Evolutionary conservation across 2,888 invertebrate species (phyloP).

Genomic region (Cacoxenus indagator): DNA sequence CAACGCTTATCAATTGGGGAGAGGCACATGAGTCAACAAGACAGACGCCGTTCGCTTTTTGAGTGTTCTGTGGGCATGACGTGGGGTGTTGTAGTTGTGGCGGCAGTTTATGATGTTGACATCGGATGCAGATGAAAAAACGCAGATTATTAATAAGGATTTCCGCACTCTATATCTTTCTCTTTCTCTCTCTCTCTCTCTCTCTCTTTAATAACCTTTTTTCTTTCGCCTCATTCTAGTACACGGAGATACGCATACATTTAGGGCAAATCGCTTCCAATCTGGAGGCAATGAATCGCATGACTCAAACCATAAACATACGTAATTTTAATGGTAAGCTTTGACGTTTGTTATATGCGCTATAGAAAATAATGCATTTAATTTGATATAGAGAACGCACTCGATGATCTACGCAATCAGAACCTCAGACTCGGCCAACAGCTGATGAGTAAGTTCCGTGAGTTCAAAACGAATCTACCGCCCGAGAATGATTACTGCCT

Average conservation of each 20-base stretch:
- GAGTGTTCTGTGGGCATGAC: no score
- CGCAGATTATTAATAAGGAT: no score
- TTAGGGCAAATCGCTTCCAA: slow-evolving; percentile 64
- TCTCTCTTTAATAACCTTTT: slow-evolving; percentile 8
- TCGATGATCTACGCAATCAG: slow-evolving; percentile 66
- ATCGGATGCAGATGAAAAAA: no score
- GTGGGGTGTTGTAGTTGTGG: no score
- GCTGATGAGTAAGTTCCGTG: slow-evolving; percentile 66
- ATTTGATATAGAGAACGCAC: slow-evolving; percentile 60
- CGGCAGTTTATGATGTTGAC: no score
- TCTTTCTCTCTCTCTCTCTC: not conserved
- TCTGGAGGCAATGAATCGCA: slow-evolving; percentile 67
- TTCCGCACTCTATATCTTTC: no score
- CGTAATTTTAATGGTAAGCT: slow-evolving; percentile 65
- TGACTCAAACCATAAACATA: slow-evolving; percentile 66
- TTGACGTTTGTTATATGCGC: not conserved
- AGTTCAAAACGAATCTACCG: slow-evolving; percentile 66
- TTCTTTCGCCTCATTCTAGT: slow-evolving; percentile 48
- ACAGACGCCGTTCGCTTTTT: no score
- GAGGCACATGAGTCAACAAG: no score
- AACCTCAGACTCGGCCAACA: slow-evolving; percentile 68
- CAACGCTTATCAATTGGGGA: no score
- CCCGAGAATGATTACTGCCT: slow-evolving; percentile 65
- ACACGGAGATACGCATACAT: slow-evolving; percentile 66
- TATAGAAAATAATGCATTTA: not conserved